Evolutionary conservation across 2,113 vertebrate genomes (phyloP).

Genomic region (Ramphastos sulfuratus): DNA sequence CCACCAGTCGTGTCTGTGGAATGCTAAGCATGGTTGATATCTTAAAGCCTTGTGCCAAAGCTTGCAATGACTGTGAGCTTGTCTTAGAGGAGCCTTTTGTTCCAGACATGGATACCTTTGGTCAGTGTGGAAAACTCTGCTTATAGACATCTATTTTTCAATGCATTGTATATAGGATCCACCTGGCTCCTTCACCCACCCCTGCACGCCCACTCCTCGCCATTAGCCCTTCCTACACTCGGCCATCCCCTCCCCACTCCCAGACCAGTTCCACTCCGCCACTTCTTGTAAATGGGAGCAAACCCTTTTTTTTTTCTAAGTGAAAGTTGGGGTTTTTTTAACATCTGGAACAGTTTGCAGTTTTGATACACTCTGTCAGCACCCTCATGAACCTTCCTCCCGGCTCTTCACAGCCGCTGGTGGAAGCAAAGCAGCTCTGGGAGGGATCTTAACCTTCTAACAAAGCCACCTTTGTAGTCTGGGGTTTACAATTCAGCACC

Average conservation of each 20-base stretch:
- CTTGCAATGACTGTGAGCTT: conserved; percentile 78
- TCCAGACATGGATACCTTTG: conserved; percentile 71
- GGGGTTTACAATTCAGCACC: conserved; percentile 22
- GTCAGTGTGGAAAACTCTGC: conserved; percentile 67
- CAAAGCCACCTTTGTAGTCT: conserved; percentile 35
- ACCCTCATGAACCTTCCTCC: conserved; percentile 33
- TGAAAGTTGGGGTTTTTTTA: background rate
- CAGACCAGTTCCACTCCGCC: background rate
- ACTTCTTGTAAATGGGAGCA: conserved; percentile 24
- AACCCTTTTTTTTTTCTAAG: conserved; percentile 36
- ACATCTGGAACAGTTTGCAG: conserved; percentile 67
- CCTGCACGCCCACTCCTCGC: background rate
- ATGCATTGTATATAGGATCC: background rate
- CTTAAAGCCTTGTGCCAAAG: conserved; percentile 75
- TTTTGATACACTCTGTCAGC: conserved; percentile 58
- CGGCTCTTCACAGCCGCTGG: conserved; percentile 19
- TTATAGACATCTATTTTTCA: conserved; percentile 43
- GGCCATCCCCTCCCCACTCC: background rate
- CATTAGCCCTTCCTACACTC: background rate
- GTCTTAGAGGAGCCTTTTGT: conserved; percentile 76
- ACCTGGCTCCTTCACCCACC: background rate
- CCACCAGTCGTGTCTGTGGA: conserved; percentile 64
- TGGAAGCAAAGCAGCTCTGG: conserved; percentile 33
- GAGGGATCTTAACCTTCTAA: conserved; percentile 48
- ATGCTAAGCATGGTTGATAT: conserved; percentile 79